phyloP scores from a whole-genome alignment of 2,113 vertebrate genomes.

The Polypterus bichir region DNA sequence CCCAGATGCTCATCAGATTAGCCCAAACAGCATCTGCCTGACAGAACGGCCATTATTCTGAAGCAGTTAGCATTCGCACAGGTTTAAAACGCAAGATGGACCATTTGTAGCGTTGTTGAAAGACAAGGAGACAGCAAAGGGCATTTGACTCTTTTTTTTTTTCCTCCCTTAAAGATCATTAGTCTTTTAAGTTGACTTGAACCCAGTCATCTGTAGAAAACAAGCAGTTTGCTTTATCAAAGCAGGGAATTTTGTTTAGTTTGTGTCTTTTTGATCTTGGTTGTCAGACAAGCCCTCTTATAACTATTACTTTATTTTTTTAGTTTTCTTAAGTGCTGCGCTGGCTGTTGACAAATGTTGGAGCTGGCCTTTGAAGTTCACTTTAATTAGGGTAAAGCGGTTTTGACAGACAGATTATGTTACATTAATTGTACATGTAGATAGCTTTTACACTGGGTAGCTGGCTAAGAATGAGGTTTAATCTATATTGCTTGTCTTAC shows the following conservation, averaged over 20 bases:
- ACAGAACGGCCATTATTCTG: slow-evolving; percentile 13
- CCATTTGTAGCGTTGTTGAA: slow-evolving; percentile 36
- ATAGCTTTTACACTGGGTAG: slow-evolving; percentile 16
- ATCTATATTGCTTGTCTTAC: slow-evolving; percentile 22
- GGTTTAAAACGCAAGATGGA: slow-evolving; percentile 7
- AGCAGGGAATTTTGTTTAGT: slow-evolving; percentile 27
- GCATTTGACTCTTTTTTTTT: slow-evolving; percentile 12
- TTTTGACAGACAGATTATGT: slow-evolving; percentile 25
- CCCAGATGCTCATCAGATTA: slow-evolving; percentile 22
- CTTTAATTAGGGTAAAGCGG: slow-evolving; percentile 28
- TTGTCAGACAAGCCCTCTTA: slow-evolving; percentile 31
- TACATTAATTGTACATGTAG: slow-evolving; percentile 25
- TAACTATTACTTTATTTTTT: slow-evolving; percentile 21
- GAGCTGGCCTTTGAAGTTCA: slow-evolving; percentile 26
- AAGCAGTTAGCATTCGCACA: slow-evolving; percentile 2
- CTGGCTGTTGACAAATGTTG: slow-evolving; percentile 30
- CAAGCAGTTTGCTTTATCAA: slow-evolving; percentile 28
- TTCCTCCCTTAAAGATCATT: slow-evolving; percentile 15
- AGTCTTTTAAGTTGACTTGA: slow-evolving; percentile 19
- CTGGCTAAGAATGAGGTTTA: slow-evolving; percentile 20
- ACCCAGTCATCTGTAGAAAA: slow-evolving; percentile 12
- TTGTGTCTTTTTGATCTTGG: slow-evolving; percentile 29
- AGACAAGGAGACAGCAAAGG: slow-evolving; percentile 40
- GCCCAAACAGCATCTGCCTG: slow-evolving; percentile 18
- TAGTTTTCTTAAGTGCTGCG: slow-evolving; percentile 23